Base-by-base conservation (phyloP, 2,888 invertebrate species). In the Sylvicola fuscatus region DNA sequence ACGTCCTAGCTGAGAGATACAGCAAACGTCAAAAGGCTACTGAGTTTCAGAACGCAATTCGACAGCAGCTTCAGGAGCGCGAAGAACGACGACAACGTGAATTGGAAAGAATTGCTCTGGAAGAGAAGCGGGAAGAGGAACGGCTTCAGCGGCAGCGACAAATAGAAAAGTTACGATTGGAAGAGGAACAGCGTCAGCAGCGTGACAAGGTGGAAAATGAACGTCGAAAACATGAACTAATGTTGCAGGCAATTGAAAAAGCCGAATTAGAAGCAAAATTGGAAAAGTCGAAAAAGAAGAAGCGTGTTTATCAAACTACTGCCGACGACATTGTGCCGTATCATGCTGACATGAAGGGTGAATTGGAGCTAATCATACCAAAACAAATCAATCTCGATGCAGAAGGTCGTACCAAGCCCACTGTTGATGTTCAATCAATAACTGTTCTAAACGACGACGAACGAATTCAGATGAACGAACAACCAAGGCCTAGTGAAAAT, bases 11-110 rank as follows among this genome's bases (percentile, higher is more conserved):
- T 7, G 84, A 90, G 54, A 65, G 84, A 43, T 84, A 87, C 59
- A 67, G 71, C 39, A 79, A 75, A 54, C 68, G 86, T 16, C 73
- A 82, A 41, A 77, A 80, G 55, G 87, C 87, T 1, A 55, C 84
- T 40, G 86, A 84, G 52, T 72, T 87, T 44, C 92, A 92, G 56
- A 74, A 77, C 40, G 84, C 81, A 11, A 82, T 89, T 46, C 68
- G 80, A 45, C 72, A 74, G 50, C 87, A 90, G 53, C 62, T 90
- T 36, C 79, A 83, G 50, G 89, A 89, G 49, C 70, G 79, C 32
- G 83, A 87, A 48, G 65, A 70, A 46, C 63, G 68, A 36, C 68
- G 79, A 11, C 71, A 71, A 46, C 76, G 79, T 54, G 89, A 90
- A 52, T 67, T 72, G 42, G 81, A 83, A 49, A 64, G 65, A 36